Evolutionary conservation across 2,797 vertebrate genomes (phyloP).

Genomic region (Momotus momota): DNA sequence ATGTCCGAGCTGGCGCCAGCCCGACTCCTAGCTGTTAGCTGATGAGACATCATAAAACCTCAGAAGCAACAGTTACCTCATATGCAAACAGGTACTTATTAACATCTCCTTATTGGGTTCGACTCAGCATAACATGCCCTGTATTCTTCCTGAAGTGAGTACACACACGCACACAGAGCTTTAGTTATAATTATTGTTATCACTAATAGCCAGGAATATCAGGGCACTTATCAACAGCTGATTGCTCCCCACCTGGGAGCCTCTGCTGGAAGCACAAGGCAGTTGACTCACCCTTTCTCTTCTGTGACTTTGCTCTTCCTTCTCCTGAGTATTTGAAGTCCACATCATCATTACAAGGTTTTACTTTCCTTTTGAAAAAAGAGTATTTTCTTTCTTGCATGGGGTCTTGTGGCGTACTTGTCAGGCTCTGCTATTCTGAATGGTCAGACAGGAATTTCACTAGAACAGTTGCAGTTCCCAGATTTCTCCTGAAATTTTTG

Average conservation of each 20-base stretch:
- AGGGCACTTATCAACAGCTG: neutral
- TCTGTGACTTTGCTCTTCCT: neutral
- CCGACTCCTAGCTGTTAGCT: neutral
- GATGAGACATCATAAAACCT: constrained; percentile 2
- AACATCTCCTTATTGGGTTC: neutral
- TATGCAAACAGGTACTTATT: neutral
- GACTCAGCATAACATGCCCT: neutral
- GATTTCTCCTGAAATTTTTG: neutral
- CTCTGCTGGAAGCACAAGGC: neutral
- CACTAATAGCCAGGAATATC: neutral
- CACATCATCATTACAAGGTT: neutral
- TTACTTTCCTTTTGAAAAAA: neutral
- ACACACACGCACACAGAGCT: neutral
- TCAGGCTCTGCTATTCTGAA: neutral
- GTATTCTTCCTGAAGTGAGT: neutral
- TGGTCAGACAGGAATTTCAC: neutral
- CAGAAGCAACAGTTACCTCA: neutral
- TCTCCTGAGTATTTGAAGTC: neutral
- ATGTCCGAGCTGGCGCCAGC: neutral
- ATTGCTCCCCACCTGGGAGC: neutral
- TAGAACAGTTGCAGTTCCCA: neutral
- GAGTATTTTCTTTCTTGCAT: neutral
- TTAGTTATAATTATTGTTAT: neutral
- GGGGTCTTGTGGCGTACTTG: neutral
- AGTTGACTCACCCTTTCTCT: neutral